These are phyloP conservation scores for Plemyria rubiginata DNA, from an alignment of 2,888 invertebrate genomes.

Conservation along the genomic window DNA sequence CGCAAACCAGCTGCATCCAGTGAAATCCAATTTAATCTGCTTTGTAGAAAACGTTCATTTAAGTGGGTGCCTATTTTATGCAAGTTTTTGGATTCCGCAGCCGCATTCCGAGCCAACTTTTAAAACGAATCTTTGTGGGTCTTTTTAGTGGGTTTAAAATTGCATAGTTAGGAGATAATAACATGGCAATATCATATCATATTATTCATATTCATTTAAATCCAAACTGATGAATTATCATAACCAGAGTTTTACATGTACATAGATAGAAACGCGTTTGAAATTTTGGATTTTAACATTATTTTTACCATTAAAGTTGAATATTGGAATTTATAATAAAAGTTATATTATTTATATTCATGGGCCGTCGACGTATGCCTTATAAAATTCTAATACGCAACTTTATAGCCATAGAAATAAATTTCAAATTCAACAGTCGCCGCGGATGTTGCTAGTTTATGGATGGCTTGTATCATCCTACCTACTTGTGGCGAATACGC, in stretches of 20 bases:
- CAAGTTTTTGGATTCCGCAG: conserved; percentile 25
- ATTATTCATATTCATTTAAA: not conserved
- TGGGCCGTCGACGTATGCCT: too few species aligned
- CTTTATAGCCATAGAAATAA: not conserved
- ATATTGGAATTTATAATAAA: too few species aligned
- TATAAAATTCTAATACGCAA: too few species aligned
- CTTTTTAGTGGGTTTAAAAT: conserved; percentile 20
- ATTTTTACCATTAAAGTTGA: too few species aligned
- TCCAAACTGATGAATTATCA: not conserved
- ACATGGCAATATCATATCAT: too few species aligned
- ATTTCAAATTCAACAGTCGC: not conserved
- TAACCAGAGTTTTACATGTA: not conserved
- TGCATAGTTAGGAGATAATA: not conserved
- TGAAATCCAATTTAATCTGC: conserved; percentile 42
- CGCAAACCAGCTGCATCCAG: conserved; percentile 40
- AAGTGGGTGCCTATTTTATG: conserved; percentile 41
- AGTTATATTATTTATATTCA: too few species aligned
- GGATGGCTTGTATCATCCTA: not conserved
- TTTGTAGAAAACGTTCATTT: conserved; percentile 45
- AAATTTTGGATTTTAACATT: too few species aligned
- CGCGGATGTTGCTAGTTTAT: not conserved
- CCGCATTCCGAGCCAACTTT: conserved; percentile 35
- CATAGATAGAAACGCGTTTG: too few species aligned
- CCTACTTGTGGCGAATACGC: conserved; percentile 1
- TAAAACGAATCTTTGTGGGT: conserved; percentile 26